Base-by-base conservation (phyloP, 2,888 invertebrate genomes). In the Rhaphigaster nebulosa region DNA sequence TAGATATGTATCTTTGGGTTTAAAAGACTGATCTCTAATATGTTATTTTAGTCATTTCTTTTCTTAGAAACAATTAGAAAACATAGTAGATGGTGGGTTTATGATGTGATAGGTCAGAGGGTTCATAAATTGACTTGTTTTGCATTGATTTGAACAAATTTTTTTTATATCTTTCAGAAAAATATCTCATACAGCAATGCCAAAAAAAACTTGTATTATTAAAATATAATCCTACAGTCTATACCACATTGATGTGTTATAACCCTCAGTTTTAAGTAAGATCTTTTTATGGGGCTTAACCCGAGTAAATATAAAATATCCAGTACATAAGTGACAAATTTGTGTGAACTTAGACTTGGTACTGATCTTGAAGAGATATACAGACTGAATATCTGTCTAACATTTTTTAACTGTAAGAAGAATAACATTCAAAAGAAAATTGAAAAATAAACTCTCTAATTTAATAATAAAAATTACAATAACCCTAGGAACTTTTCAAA, bases 1-100 rank as follows among this genome's bases (percentile, higher is more conserved):
- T 76, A 76, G 38, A 38, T 76, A 76, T 45, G 15, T 84, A n/a
- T 26, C 45, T 84, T 84, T 84, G n/a, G 13, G 34, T 84, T 84
- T n/a, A 84, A 45, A 84, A 84, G 84, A 45, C 84, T 84, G 84
- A 80, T 80, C 80, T 80, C 23, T 26, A 41, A 76, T 2, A 29
- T 29, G 65, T 65, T 65, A 15, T 29, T 65, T 65, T 15, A 3
- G 5, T 65, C 1, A 18, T 65, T 65, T 15, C 23, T 18, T 29
- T 38, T 29, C 65, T 29, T 38, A 38, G 38, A 76, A 76, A 76
- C 34, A 38, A 23, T 20, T 38, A 76, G 70, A 38, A 38, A 38
- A 20, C 20, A 34, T 34, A 8, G 38, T 38, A 76, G 23, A 76
- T 76, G 70, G 70, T 76, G 70, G 70, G 70, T 76, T 76, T 38